Base-by-base conservation (phyloP, 2,113 vertebrate genomes). In the Ascaphus truei region DNA sequence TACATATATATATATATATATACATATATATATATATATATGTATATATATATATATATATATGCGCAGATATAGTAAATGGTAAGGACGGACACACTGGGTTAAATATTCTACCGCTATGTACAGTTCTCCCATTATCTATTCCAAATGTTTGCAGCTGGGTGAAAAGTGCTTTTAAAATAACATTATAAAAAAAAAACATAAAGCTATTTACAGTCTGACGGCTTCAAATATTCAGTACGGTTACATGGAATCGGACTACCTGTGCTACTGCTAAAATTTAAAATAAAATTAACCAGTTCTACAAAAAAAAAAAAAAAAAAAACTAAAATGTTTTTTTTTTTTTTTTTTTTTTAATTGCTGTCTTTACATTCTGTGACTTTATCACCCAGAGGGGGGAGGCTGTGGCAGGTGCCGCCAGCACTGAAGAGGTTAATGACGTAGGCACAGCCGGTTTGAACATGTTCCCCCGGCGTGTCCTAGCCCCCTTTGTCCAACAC, bases 161-260 rank as follows among this genome's bases (percentile, higher is more conserved):
- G 92, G 93, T 93, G 95, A 93, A 98, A 98, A 98, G 95, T 97
- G 95, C 95, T 98, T 94, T 93, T 87, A 89, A 95, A 96, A 96
- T 94, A 89, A 92, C 94, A 88, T 93, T 91, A 83, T 86, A 27
- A 37, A 33, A 51, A 20, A 5, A 47, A 30, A 48, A 65, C 39
- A 55, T 22, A 53, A 67, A 67, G 65, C 85, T 99, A 98, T 98
- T 92, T 98, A 98, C 95, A 98, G 90, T 43, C 16, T 45, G 50
- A 67, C 23, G 13, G 22, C 29, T 34, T 16, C 33, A 68, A 43
- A 68, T 47, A 57, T 68, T 31, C 31, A 23, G 27, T n/a, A n/a
- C n/a, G n/a, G n/a, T 7, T 7, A 8, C 41, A 59, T 25, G 41
- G 53, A 29, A 22, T 50, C 31, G 22, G 10, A 10, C 20, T 16